These are phyloP conservation scores for Megathymus violae DNA, from an alignment of 1,140 invertebrate species.

Conservation along the genomic window DNA sequence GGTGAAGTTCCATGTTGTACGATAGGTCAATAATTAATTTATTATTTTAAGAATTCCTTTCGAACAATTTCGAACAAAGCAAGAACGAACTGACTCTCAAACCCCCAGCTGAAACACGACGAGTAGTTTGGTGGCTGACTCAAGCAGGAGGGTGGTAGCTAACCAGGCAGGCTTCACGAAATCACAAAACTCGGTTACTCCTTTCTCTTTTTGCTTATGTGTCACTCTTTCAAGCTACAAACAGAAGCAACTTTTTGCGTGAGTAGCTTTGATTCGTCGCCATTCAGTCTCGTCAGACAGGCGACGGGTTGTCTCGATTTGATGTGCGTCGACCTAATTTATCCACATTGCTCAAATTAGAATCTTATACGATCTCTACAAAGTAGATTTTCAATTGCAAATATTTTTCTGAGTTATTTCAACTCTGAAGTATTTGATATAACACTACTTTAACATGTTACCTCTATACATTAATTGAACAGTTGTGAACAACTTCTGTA, in stretches of 20 bases:
- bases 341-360: not conserved
- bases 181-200: no score
- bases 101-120: no score
- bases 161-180: no score
- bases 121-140: no score
- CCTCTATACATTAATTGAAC: no score
- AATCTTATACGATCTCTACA: not conserved
- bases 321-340: constrained; percentile 11
- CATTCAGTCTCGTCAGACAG: constrained; percentile 7
- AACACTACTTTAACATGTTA: no score
- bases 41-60: no score
- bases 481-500: no score
- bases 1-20: no score
- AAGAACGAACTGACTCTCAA: no score
- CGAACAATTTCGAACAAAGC: not conserved
- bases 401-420: not conserved
- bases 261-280: constrained; percentile 13
- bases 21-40: no score
- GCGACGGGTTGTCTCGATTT: constrained; percentile 10
- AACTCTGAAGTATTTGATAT: not conserved
- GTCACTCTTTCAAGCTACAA: not conserved
- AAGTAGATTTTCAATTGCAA: not conserved
- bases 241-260: not conserved
- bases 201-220: not conserved
- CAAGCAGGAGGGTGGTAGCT: no score